Evolutionary conservation across 35 echinoderm and acorn worm species (phyloP).

Genomic region (Stichopus chloronotus): DNA sequence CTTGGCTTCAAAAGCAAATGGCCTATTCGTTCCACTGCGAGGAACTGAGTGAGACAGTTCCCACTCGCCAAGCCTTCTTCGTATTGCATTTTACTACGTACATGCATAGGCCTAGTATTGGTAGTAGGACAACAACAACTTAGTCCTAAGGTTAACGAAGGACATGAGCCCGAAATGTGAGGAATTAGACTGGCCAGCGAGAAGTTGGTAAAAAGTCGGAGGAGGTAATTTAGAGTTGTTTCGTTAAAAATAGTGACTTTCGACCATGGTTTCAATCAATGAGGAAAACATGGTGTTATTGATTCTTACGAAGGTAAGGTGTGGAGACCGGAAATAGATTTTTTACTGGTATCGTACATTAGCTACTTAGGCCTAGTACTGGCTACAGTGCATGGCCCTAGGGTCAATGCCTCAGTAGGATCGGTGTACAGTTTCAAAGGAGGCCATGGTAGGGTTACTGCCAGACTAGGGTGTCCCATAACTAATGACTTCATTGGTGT

Average conservation of each 20-base stretch:
- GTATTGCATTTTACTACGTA: neutral
- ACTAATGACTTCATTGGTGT: no score
- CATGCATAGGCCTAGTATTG: neutral
- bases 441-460: no score
- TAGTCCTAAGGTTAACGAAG: neutral
- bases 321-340: constrained; percentile 10
- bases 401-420: no score
- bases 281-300: neutral
- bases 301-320: neutral
- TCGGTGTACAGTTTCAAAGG: no score
- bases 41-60: neutral
- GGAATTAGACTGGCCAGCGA: neutral
- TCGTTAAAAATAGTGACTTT: neutral
- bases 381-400: no score
- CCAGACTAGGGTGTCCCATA: no score
- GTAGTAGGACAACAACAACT: neutral
- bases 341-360: no score
- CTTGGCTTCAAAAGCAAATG: neutral
- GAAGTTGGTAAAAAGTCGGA: neutral
- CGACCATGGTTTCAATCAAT: neutral
- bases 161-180: neutral
- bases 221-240: neutral
- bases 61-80: neutral
- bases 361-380: no score
- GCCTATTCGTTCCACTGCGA: neutral